phyloP scores from a whole-genome alignment of 2,113 vertebrate species.

The Ameiurus melas region DNA sequence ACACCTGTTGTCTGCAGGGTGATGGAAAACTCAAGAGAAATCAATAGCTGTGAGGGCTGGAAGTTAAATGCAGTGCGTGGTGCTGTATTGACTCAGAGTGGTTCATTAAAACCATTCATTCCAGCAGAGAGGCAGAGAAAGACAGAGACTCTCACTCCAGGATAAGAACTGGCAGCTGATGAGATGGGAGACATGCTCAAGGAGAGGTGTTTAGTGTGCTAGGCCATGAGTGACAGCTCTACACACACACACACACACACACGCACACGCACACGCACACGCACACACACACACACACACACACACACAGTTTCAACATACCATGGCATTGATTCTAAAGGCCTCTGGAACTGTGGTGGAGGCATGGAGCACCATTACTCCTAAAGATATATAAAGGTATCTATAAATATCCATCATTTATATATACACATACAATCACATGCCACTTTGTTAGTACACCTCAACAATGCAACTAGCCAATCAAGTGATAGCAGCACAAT shows the following conservation, averaged over 20 bases:
- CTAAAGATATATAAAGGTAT: neutral
- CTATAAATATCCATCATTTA: neutral
- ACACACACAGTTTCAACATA: neutral
- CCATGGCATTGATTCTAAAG: neutral
- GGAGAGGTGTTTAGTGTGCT: slow-evolving; percentile 37
- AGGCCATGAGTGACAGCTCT: slow-evolving; percentile 24
- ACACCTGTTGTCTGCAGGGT: slow-evolving; percentile 16
- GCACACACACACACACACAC: neutral
- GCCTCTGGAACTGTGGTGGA: neutral
- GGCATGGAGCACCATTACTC: neutral
- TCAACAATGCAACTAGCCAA: neutral
- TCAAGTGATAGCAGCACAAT: neutral
- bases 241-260: neutral
- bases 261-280: neutral
- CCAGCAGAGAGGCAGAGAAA: slow-evolving; percentile 21
- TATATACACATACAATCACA: neutral
- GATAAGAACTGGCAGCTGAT: slow-evolving; percentile 27
- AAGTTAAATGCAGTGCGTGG: slow-evolving; percentile 12
- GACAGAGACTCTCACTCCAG: neutral
- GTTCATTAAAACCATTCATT: slow-evolving; percentile 40
- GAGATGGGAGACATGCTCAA: slow-evolving; percentile 18
- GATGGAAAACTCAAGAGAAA: slow-evolving; percentile 21
- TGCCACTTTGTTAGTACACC: neutral
- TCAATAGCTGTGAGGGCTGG: slow-evolving; percentile 19
- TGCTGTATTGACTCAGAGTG: slow-evolving; percentile 20